These are phyloP conservation scores for Eupithecia subumbrata DNA, from an alignment of 2,888 invertebrate genomes.

Conservation along the genomic window DNA sequence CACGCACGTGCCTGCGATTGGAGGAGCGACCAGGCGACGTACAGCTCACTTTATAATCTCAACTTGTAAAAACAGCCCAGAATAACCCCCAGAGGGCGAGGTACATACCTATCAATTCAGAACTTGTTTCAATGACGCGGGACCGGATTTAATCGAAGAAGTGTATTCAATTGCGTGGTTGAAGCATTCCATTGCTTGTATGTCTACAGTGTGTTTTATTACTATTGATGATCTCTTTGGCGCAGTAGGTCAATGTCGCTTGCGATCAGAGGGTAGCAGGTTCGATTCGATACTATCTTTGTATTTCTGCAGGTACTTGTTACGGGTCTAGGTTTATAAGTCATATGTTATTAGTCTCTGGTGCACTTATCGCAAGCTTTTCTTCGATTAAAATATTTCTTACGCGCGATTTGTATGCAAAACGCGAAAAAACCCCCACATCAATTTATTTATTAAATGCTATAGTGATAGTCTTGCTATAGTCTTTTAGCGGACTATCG, in stretches of 20 bases:
- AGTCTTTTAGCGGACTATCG: conserved; percentile 2
- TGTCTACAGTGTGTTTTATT: not conserved
- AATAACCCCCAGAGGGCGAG: not conserved
- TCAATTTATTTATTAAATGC: not conserved
- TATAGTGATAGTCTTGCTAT: too few relatives aligned
- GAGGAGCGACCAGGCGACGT: not conserved
- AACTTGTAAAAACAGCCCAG: not conserved
- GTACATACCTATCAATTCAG: not conserved
- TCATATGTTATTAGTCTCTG: too few relatives aligned
- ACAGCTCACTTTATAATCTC: not conserved
- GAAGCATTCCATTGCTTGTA: not conserved
- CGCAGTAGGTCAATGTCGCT: not conserved
- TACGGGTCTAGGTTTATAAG: not conserved
- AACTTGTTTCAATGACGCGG: not conserved
- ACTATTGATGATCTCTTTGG: not conserved
- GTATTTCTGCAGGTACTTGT: not conserved
- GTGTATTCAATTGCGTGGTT: not conserved
- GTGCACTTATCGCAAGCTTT: not conserved
- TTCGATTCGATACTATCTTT: not conserved
- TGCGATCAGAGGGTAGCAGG: not conserved
- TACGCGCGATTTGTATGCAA: not conserved
- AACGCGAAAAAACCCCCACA: not conserved
- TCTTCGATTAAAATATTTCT: not conserved
- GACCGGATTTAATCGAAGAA: not conserved
- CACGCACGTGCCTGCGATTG: not conserved